Conservation (phyloP, 2,797 vertebrate species). For the Pseudocheirus occidentalis region DNA sequence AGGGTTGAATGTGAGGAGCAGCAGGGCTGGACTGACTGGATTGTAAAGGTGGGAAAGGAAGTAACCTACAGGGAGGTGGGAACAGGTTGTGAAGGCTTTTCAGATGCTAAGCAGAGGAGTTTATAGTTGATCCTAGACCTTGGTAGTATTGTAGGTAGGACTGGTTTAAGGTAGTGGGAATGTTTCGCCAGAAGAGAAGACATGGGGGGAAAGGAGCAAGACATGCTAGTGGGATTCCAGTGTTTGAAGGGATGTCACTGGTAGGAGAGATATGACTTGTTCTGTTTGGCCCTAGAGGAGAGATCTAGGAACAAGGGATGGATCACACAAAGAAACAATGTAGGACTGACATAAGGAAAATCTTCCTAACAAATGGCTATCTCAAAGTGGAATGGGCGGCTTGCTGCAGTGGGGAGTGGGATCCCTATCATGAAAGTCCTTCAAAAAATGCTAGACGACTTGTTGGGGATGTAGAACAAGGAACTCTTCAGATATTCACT, state of each 20-base stretch:
- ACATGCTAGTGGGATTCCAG: not conserved
- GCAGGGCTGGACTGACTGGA: not conserved
- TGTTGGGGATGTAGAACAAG: not conserved
- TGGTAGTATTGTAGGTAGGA: too few species aligned
- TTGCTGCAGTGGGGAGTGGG: not conserved
- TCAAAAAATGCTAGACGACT: not conserved
- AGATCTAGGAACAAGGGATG: too few species aligned
- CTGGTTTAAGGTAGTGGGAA: not conserved
- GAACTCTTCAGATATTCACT: not conserved
- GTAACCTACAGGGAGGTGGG: not conserved
- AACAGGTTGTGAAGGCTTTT: not conserved
- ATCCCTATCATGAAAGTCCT: not conserved
- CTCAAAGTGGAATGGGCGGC: not conserved
- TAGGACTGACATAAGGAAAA: not conserved
- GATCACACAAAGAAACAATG: not conserved
- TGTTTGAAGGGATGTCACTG: not conserved
- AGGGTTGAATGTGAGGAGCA: not conserved
- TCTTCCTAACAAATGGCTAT: not conserved
- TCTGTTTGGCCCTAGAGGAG: not conserved
- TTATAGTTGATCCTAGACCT: not conserved
- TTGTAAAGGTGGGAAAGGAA: too few species aligned
- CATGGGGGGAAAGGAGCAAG: too few species aligned
- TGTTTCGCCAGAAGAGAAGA: not conserved
- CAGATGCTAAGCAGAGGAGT: not conserved
- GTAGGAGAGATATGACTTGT: not conserved